Percentiles rank a stretch among this genome's conserved stretches.
Evolutionary conservation across 1,140 invertebrate genomes (phyloP).

Genomic region (Penaeus indicus): DNA sequence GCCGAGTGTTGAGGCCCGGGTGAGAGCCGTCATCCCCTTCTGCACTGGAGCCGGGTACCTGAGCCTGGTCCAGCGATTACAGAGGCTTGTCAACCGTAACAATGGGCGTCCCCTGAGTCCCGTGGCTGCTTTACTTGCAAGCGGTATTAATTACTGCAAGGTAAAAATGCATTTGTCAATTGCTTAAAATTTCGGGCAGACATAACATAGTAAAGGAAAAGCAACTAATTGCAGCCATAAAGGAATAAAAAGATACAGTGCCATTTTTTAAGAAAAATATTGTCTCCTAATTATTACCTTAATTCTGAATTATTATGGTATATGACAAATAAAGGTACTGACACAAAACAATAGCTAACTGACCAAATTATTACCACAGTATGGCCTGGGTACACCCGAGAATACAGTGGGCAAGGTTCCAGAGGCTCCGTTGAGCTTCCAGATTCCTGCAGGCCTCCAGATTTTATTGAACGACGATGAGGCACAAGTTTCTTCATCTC

Average conservation of each 20-base stretch:
- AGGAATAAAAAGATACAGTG: too few species aligned
- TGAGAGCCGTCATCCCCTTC: slow-evolving; percentile 24
- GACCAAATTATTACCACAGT: neutral
- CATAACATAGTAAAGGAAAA: too few species aligned
- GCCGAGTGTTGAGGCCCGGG: neutral
- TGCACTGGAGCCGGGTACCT: slow-evolving; percentile 30
- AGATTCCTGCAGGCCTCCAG: neutral
- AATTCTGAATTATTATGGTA: too few species aligned
- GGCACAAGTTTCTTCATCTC: slow-evolving; percentile 4
- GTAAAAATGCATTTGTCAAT: neutral
- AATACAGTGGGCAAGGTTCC: neutral
- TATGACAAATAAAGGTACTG: too few species aligned
- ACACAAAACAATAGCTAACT: too few species aligned
- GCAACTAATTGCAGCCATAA: too few species aligned
- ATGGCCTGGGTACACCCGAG: slow-evolving; percentile 16
- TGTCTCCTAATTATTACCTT: too few species aligned
- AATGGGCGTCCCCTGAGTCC: slow-evolving; percentile 40
- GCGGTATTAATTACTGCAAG: slow-evolving; percentile 38
- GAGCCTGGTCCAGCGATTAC: slow-evolving; percentile 25
- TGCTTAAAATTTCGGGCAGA: too few species aligned
- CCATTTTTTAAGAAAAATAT: too few species aligned
- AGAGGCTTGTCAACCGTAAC: slow-evolving; percentile 23
- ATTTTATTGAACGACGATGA: slow-evolving; percentile 15
- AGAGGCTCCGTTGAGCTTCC: neutral
- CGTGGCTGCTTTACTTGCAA: slow-evolving; percentile 28